Evolutionary conservation across 64 coral and sea anemone species (phyloP).

Genomic region (Cladopsammia gracilis): DNA sequence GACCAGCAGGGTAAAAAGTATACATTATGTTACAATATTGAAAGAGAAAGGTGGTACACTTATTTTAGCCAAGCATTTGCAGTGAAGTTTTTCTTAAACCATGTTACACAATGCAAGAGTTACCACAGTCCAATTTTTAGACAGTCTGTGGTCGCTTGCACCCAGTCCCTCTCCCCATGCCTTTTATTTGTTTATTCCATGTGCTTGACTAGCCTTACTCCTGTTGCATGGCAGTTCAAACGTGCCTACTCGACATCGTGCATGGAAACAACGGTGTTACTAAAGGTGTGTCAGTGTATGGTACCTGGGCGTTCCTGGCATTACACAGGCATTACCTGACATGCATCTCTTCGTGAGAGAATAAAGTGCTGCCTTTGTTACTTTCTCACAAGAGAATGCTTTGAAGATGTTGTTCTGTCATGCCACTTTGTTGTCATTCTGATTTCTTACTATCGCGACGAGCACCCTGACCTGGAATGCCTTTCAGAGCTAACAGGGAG

Average conservation of each 20-base stretch:
- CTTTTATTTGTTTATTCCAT: too few relatives aligned
- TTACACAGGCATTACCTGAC: too few relatives aligned
- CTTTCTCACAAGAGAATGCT: constrained; percentile 65
- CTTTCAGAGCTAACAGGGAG: constrained; percentile 21
- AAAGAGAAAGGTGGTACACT: too few relatives aligned
- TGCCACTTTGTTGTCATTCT: constrained; percentile 51
- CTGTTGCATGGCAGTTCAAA: constrained; percentile 36
- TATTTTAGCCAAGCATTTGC: too few relatives aligned
- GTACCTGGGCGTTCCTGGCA: constrained; percentile 40
- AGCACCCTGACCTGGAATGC: constrained; percentile 44
- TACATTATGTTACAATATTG: too few relatives aligned
- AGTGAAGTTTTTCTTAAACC: too few relatives aligned
- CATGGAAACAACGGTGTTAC: constrained; percentile 43
- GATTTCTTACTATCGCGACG: constrained; percentile 33
- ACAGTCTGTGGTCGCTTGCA: too few relatives aligned
- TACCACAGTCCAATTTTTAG: too few relatives aligned
- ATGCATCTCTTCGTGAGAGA: constrained; percentile 1
- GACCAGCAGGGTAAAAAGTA: too few relatives aligned
- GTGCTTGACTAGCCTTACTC: too few relatives aligned
- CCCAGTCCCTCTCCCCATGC: too few relatives aligned
- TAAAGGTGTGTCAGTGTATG: constrained; percentile 39
- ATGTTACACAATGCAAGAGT: too few relatives aligned
- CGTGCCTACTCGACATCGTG: constrained; percentile 51
- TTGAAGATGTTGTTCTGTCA: constrained; percentile 65
- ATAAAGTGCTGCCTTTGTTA: background rate